Evolutionary conservation across 2,113 vertebrate species (phyloP).

Genomic region (Stigmatopora argus): DNA sequence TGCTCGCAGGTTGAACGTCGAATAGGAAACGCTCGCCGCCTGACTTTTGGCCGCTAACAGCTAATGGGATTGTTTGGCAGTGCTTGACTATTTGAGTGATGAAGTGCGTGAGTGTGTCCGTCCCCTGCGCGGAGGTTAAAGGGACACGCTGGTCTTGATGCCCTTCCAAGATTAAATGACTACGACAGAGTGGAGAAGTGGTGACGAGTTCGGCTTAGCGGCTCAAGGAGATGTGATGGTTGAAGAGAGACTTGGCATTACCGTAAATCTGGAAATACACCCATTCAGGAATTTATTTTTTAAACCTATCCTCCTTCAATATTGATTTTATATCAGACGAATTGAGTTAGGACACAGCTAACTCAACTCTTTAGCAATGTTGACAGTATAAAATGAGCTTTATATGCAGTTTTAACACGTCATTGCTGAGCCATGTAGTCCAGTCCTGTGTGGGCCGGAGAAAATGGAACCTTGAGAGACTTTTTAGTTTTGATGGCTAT

Average conservation of each 20-base stretch:
- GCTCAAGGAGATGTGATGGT: slow-evolving; percentile 41
- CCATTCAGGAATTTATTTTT: too few relatives aligned
- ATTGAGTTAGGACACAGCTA: too few relatives aligned
- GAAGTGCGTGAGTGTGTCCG: slow-evolving; percentile 35
- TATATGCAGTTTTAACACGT: background rate
- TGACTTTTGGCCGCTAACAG: slow-evolving; percentile 25
- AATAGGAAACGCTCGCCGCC: slow-evolving; percentile 26
- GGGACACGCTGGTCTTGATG: slow-evolving; percentile 59
- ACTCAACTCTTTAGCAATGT: too few relatives aligned
- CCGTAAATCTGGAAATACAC: too few relatives aligned
- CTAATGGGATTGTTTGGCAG: slow-evolving; percentile 70
- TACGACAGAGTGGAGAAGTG: slow-evolving; percentile 41
- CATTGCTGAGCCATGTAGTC: background rate
- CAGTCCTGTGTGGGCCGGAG: background rate
- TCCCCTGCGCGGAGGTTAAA: slow-evolving; percentile 58
- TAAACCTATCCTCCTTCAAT: too few relatives aligned
- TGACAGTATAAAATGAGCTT: too few relatives aligned
- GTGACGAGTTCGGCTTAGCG: slow-evolving; percentile 28
- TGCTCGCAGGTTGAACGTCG: slow-evolving; percentile 37
- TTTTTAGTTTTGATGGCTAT: background rate
- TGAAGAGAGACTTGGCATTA: background rate
- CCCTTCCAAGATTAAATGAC: slow-evolving; percentile 68
- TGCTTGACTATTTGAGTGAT: slow-evolving; percentile 55
- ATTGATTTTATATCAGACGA: too few relatives aligned
- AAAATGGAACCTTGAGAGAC: background rate